These are phyloP conservation scores for Percina caprodes DNA, from an alignment of 2,113 vertebrate genomes.

Conservation along the genomic window DNA sequence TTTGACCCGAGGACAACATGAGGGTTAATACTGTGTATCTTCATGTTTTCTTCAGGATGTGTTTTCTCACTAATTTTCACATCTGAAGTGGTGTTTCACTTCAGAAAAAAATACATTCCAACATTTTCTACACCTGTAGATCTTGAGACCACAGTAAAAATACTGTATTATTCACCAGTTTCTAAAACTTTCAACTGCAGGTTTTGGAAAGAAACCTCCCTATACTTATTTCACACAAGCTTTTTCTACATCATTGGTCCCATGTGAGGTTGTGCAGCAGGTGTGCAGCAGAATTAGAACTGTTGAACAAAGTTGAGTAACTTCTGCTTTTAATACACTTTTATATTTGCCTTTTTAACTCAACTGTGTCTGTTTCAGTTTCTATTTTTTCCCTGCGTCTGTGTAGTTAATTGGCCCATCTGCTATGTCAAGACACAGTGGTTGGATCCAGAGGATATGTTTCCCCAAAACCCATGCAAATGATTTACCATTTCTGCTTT, in stretches of 20 bases:
- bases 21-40: neutral
- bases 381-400: conserved; percentile 13
- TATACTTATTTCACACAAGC: neutral
- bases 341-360: conserved; percentile 63
- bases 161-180: neutral
- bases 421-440: conserved; percentile 5
- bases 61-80: conserved; percentile 29
- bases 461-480: conserved; percentile 42
- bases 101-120: neutral
- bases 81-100: conserved; percentile 6
- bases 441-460: conserved; percentile 7
- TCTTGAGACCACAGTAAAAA: neutral
- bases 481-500: conserved; percentile 10
- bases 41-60: conserved; percentile 5
- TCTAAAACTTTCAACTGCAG: neutral
- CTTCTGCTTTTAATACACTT: conserved; percentile 66
- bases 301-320: conserved; percentile 2
- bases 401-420: neutral
- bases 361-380: conserved; percentile 56
- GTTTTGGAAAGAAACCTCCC: neutral
- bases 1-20: too few relatives aligned
- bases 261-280: conserved; percentile 56
- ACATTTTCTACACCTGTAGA: neutral
- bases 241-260: conserved; percentile 47
- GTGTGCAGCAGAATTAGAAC: conserved; percentile 60